Evolutionary conservation across 2,113 vertebrate genomes (phyloP), one percentile per base, ranked within the genome.

Genomic region (Sprattus sprattus): DNA sequence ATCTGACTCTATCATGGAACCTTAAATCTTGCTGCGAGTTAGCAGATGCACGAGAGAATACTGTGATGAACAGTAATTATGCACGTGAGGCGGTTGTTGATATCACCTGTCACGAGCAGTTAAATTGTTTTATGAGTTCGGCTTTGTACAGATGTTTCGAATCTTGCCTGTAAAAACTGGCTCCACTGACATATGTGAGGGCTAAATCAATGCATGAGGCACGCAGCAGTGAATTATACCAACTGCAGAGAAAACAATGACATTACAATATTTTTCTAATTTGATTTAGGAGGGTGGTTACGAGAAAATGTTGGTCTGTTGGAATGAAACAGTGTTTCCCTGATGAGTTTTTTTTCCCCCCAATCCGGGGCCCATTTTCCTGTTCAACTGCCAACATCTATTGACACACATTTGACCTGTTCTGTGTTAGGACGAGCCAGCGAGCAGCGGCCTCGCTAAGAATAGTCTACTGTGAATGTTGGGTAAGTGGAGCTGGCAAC

Each of bases 341-440:
- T 71, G 15, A 71, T 71, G 64, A 71, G 64, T 10, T 10, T 11
- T 71, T 64, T 64, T 32, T 71, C 7, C 11, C n/a, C 25, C 28
- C 64, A 71, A 28, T 32, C n/a, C 15, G n/a, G 15, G 32, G 15
- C 2, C n/a, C 28, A 71, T 71, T 71, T 71, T 71, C 64, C 64
- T 32, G 64, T 71, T 28, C 25, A 71, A 71, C 64, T 71, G 64
- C 64, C 64, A 71, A 71, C 64, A 71, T 71, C 25, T 71, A 71
- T 71, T 71, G 64, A 71, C 64, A 71, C 64, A 71, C 64, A 32
- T 71, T 71, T 71, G 64, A 71, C 64, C 64, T 71, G 28, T 71
- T 25, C 64, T 71, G 64, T 71, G 64, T 71, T 71, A 32, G 64
- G 64, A 71, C 25, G 64, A 71, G 64, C 64, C 64, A 28, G 64